Base-by-base conservation (phyloP, 2,888 invertebrate genomes). In the Notocelia uddmanniana region DNA sequence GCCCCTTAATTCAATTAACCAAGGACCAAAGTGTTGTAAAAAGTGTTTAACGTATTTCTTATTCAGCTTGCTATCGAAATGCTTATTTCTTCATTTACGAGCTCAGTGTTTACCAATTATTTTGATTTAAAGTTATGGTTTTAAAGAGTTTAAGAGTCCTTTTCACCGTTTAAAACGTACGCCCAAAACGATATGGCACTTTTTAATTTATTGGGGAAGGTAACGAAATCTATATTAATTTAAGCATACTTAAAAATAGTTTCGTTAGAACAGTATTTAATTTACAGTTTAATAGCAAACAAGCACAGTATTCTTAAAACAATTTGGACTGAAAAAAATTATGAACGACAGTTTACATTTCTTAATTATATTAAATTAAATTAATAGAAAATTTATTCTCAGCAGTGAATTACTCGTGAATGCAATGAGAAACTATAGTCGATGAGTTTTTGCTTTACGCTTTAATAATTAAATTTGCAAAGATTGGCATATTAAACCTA, bases 1-100 rank as follows among this genome's bases (percentile, higher is more conserved):
- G 85, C 26, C 73, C 58, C 69, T 52, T 59, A 23, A 58, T 71
- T 52, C 26, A 69, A 73, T 63, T 64, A 73, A 73, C 41, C 15
- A 41, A 21, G 18, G 18, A 18, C 5, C 31, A 57, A 18, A 57
- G 57, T n/a, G n/a, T 26, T n/a, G 18, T 10, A n/a, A 26, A 1
- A 26, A 26, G 10, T n/a, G 15, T 15, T 15, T 23, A 13, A 9
- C 9, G 6, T 23, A 23, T 55, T 26, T 9, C 23, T 9, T 26
- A 23, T 15, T 26, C n/a, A 55, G n/a, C 9, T 55, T n/a, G 26
- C 55, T 55, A n/a, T 26, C 9, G 15, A n/a, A 55, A 26, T 54
- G 23, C 9, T 54, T 45, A 45, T 45, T n/a, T n/a, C n/a, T n/a
- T 45, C 1, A 45, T n/a, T n/a, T 5, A n/a, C 6, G 15, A 15